Conservation (phyloP, 2,888 invertebrate species). For the Pardosa pseudoannulata region DNA sequence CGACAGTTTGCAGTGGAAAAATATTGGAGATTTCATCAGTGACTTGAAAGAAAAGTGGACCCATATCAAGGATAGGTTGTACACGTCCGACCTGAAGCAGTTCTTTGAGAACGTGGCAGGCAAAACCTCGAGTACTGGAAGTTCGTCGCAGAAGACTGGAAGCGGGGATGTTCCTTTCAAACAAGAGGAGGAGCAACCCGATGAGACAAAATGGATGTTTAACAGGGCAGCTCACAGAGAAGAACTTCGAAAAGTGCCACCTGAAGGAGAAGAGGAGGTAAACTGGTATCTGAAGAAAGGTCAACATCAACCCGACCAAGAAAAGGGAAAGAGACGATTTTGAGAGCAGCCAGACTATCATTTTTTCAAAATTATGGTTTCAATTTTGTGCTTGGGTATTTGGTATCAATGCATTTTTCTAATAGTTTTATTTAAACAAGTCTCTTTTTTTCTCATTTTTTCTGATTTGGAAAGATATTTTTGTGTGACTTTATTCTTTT, state of each 20-base stretch:
- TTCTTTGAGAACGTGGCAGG: not conserved
- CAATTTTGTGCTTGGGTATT: no score
- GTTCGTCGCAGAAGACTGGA: not conserved
- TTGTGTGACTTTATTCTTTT: no score
- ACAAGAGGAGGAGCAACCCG: not conserved
- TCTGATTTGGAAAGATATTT: no score
- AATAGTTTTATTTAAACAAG: no score
- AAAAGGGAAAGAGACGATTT: no score
- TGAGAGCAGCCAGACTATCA: no score
- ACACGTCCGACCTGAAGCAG: not conserved
- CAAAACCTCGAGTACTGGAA: not conserved
- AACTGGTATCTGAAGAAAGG: conserved; percentile 15
- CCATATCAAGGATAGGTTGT: not conserved
- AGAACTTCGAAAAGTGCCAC: conserved; percentile 8
- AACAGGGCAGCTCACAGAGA: conserved; percentile 33
- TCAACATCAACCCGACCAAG: not conserved
- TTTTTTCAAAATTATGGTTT: no score
- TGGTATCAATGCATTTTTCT: no score
- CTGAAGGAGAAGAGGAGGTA: not conserved
- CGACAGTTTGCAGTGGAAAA: conserved; percentile 16
- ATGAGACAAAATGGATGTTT: conserved; percentile 22
- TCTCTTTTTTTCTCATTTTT: no score
- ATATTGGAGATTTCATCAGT: conserved; percentile 31
- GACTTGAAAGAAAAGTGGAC: conserved; percentile 34
- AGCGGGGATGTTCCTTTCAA: not conserved